Evolutionary conservation across 2,113 vertebrate species (phyloP).

Genomic region (Chlamydotis undulata): DNA sequence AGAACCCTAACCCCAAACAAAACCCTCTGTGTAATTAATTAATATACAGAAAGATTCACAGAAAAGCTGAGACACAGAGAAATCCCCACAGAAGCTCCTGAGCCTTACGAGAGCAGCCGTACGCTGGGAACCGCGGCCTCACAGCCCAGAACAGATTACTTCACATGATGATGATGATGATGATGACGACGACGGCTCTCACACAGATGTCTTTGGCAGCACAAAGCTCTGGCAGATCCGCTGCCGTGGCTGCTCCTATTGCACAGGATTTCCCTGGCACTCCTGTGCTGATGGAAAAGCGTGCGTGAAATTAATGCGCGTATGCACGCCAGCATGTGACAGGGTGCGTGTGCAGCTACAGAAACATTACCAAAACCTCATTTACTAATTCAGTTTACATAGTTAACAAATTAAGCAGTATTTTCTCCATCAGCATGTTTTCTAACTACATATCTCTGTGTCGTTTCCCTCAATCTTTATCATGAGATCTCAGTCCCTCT

Average conservation of each 20-base stretch:
- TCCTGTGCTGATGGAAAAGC: neutral
- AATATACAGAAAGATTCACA: neutral
- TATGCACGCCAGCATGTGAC: neutral
- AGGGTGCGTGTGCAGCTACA: neutral
- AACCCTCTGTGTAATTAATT: neutral
- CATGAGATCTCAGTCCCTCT: neutral
- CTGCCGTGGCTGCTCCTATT: neutral
- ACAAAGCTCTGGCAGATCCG: neutral
- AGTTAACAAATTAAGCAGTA: neutral
- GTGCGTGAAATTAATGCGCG: fast-evolving
- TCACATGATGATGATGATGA: fast-evolving
- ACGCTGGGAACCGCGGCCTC: neutral
- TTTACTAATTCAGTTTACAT: neutral
- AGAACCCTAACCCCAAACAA: neutral
- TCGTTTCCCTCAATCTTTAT: neutral
- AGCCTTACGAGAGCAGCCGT: neutral
- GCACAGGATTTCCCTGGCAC: neutral
- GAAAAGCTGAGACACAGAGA: neutral
- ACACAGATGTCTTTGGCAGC: neutral
- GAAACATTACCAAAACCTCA: neutral
- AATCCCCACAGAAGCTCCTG: neutral
- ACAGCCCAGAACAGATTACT: neutral
- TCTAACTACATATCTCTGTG: neutral
- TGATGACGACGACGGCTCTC: fast-evolving
- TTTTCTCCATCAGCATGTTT: neutral